A percentile compares a stretch with the other conserved stretches of the same genome.
Conservation (phyloP, 2,888 invertebrate genomes). For the Cephonodes hylas region DNA sequence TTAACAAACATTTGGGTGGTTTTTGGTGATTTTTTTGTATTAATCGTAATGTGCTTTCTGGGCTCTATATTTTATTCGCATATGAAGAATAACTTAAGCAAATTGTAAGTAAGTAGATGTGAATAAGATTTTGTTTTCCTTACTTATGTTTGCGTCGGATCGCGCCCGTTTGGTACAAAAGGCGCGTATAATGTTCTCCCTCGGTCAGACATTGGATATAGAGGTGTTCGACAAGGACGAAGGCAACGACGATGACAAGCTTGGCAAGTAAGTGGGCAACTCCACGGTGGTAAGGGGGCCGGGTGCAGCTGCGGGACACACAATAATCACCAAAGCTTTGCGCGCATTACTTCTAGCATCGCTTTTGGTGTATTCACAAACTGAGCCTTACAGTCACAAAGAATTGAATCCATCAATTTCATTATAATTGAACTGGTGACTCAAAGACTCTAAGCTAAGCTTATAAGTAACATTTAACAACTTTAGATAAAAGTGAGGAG, state of each 20-base stretch:
- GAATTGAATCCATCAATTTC: background rate
- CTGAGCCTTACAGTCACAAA: background rate
- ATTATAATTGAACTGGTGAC: background rate
- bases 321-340: constrained; percentile 9
- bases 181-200: constrained; percentile 82
- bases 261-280: constrained; percentile 88
- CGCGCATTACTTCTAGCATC: background rate
- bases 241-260: constrained; percentile 90
- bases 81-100: constrained; percentile 16
- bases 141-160: constrained; percentile 75
- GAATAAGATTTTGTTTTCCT: constrained; percentile 73
- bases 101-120: constrained; percentile 40
- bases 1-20: background rate
- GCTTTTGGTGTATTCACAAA: background rate
- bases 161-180: constrained; percentile 63
- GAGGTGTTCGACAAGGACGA: constrained; percentile 94
- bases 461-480: constrained; percentile 3
- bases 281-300: constrained; percentile 22
- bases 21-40: constrained; percentile 22
- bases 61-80: constrained; percentile 23
- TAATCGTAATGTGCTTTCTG: constrained; percentile 29
- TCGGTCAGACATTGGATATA: constrained; percentile 87
- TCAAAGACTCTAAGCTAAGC: background rate
- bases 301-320: constrained; percentile 24
- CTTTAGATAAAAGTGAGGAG: background rate